Evolutionary conservation across 2,888 invertebrate genomes (phyloP).

Genomic region (Coelopa pilipes): DNA sequence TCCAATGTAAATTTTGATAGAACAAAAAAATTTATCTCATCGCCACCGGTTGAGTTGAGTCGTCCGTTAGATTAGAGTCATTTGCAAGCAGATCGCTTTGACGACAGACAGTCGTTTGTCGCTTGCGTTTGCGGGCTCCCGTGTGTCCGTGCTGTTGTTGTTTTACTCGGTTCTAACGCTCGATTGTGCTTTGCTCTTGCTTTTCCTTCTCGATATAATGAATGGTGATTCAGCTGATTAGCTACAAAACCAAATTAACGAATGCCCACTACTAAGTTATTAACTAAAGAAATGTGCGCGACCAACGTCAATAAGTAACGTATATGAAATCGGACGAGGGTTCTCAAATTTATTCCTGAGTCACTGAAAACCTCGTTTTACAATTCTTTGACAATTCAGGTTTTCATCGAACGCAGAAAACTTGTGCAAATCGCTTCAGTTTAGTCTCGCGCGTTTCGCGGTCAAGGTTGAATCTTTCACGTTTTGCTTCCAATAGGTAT

Average conservation of each 20-base stretch:
- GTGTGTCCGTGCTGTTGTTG: neutral
- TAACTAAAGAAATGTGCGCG: constrained; percentile 12
- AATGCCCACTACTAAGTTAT: neutral
- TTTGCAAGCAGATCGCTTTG: neutral
- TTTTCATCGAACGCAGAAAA: neutral
- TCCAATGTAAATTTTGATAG: constrained; percentile 7
- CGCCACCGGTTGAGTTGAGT: neutral
- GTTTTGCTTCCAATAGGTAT: too few species aligned
- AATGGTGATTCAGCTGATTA: constrained; percentile 15
- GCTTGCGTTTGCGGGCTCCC: constrained; percentile 8
- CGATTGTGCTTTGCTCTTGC: neutral
- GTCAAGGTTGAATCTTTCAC: constrained; percentile 5
- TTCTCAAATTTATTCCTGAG: too few species aligned
- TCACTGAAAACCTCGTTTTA: too few species aligned
- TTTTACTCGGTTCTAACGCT: constrained; percentile 2
- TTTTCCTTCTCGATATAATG: neutral
- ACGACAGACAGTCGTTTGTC: constrained; percentile 8
- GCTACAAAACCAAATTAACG: neutral
- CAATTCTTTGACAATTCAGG: too few species aligned
- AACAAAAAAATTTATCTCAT: constrained; percentile 24
- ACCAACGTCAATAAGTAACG: too few species aligned
- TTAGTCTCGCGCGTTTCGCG: neutral
- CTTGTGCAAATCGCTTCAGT: neutral
- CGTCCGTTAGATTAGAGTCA: constrained; percentile 19
- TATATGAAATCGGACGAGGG: too few species aligned